These are phyloP conservation scores for Didymodactylos carnosus DNA, from an alignment of 2,888 invertebrate genomes.

Conservation along the genomic window DNA sequence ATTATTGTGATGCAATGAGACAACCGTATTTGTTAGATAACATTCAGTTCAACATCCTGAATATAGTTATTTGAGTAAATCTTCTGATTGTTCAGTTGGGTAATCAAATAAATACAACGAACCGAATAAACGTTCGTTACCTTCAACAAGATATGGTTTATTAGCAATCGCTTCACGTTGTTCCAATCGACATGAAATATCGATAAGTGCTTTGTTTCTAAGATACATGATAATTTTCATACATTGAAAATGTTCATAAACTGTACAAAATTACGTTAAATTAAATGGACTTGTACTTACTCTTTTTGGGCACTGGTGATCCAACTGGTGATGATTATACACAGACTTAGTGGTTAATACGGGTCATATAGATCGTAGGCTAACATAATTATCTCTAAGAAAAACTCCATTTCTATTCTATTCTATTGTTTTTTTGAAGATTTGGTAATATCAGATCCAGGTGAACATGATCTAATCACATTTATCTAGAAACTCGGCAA, in stretches of 20 bases:
- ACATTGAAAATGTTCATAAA: not conserved
- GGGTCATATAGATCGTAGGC: no score
- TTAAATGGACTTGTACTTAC: not conserved
- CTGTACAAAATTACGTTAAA: no score
- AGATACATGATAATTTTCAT: not conserved
- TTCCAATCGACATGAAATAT: no score
- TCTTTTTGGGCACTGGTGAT: not conserved
- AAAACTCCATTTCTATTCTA: no score
- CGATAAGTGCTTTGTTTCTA: not conserved
- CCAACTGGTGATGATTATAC: constrained; percentile 20
- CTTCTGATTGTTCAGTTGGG: no score
- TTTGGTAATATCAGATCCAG: constrained; percentile 12
- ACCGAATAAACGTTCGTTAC: no score
- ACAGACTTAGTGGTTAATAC: no score
- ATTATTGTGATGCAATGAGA: not conserved
- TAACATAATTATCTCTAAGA: no score
- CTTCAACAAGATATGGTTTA: no score
- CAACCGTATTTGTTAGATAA: not conserved
- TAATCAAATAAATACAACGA: no score
- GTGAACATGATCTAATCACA: not conserved
- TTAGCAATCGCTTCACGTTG: not conserved
- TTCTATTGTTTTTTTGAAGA: not conserved
- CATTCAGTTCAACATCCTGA: no score
- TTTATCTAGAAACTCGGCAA: constrained; percentile 2
- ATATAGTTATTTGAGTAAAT: not conserved